A percentile compares a stretch with the other conserved stretches of the same genome.
Evolutionary conservation across 1,140 invertebrate species (phyloP).

Genomic region (Thrips palmi): DNA sequence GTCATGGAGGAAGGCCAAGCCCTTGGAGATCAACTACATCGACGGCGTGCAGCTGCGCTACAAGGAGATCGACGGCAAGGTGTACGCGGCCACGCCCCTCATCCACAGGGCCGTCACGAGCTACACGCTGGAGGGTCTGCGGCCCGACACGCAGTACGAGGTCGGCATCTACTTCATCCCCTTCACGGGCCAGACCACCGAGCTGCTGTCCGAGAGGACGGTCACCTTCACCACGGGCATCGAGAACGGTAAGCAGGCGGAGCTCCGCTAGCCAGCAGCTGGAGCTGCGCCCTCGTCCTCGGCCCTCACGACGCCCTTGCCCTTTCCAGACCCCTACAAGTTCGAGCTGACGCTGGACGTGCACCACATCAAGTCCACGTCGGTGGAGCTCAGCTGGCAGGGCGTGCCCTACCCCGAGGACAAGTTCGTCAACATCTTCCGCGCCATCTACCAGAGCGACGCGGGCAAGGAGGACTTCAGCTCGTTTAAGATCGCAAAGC

Average conservation of each 20-base stretch:
- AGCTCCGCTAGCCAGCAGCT: too few relatives aligned
- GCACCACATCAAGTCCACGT: conserved; percentile 48
- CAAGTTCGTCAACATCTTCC: conserved; percentile 78
- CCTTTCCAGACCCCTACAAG: conserved; percentile 47
- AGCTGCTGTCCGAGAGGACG: conserved; percentile 46
- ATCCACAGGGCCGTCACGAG: conserved; percentile 55
- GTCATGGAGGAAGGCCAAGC: conserved; percentile 61
- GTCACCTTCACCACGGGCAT: conserved; percentile 37
- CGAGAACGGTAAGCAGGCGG: conserved; percentile 21
- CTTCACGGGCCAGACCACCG: conserved; percentile 49
- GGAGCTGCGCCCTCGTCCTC: too few relatives aligned
- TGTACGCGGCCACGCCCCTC: conserved; percentile 52
- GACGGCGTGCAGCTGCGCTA: conserved; percentile 53
- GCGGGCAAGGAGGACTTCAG: conserved; percentile 55
- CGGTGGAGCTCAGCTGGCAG: conserved; percentile 57
- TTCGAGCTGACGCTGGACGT: conserved; percentile 61
- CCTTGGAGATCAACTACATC: conserved; percentile 56
- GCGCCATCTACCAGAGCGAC: conserved; percentile 64
- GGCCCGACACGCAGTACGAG: conserved; percentile 51
- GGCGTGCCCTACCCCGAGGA: conserved; percentile 73
- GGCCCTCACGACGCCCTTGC: conserved; percentile 8
- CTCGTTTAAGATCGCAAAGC: conserved; percentile 64
- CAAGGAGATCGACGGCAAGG: conserved; percentile 46
- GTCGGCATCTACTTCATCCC: conserved; percentile 59
- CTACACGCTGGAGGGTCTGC: conserved; percentile 50